Base-by-base conservation (phyloP, 2,888 invertebrate genomes). In the Rhogogaster chlorosoma region DNA sequence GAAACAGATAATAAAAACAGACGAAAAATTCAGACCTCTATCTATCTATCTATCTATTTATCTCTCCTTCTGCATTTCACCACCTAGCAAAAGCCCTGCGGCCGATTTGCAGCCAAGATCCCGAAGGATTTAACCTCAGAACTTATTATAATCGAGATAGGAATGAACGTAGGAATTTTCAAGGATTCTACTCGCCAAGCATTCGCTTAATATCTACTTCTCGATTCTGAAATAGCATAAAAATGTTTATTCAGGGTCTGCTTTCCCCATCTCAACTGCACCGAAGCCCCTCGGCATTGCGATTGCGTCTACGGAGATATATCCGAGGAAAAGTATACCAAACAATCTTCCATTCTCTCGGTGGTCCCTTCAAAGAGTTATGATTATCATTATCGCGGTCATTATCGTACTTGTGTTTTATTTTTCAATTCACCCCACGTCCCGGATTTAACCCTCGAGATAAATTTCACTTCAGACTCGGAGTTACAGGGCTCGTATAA, bases 161-260 rank as follows among this genome's bases (percentile, higher is more conserved):
- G 71, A 73, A 26, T n/a, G 10, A 42, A 42, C 18, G 49, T 49
- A 18, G 38, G 29, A 61, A 61, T 78, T 78, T 78, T 57, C 38
- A 38, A 53, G 36, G 36, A 78, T 38, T 78, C 32, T 38, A 57
- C 78, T 78, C 38, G 36, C 36, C 89, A 86, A 89, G 88, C 86
- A 90, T 91, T 90, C 89, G 88, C 91, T 90, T 90, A 91, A 91
- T 91, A 92, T 91, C 91, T 89, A 89, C 91, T 92, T 88, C 89
- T 89, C 89, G 89, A 90, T 90, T 90, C 89, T 87, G 88, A 90
- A 91, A 91, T 91, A 90, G 91, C 89, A 89, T 91, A 92, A 92
- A 93, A 93, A 92, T 92, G 91, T 93, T 92, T 92, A 89, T 89
- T 87, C 87, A 89, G 90, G 89, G 89, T 87, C 88, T 84, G 85